These are phyloP conservation scores for Coptodon rendalli DNA, from an alignment of 2,113 vertebrate species.

Conservation along the genomic window DNA sequence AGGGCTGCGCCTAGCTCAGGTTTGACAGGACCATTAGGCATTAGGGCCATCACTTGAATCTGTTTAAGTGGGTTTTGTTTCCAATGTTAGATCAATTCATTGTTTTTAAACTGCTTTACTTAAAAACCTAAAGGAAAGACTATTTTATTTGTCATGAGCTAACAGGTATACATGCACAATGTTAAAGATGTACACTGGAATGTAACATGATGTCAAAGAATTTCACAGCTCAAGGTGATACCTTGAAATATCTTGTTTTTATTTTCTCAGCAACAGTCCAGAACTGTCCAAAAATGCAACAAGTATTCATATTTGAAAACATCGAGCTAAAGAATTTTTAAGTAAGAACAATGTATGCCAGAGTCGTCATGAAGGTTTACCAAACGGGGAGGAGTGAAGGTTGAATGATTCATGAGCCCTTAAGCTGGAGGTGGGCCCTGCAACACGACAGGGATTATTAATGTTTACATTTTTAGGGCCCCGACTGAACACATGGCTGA, in stretches of 20 bases:
- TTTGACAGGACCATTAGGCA: not conserved
- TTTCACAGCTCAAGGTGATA: not conserved
- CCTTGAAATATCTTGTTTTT: not conserved
- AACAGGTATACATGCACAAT: not conserved
- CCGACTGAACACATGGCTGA: slow-evolving; percentile 7
- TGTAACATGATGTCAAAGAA: not conserved
- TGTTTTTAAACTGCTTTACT: not conserved
- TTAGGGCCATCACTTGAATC: not conserved
- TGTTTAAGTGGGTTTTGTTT: not conserved
- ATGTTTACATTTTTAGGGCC: slow-evolving; percentile 28
- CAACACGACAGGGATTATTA: slow-evolving; percentile 11
- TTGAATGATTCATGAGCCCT: slow-evolving; percentile 6
- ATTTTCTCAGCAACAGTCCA: not conserved
- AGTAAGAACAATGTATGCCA: not conserved
- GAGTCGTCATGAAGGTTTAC: not conserved
- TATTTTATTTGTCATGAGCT: not conserved
- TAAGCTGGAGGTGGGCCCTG: not conserved
- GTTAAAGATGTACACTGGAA: not conserved
- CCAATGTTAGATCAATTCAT: not conserved
- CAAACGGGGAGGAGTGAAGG: not conserved
- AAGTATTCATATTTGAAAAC: not conserved
- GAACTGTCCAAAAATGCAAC: not conserved
- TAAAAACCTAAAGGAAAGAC: not conserved
- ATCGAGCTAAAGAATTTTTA: not conserved
- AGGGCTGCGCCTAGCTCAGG: not conserved